These are phyloP conservation scores for Ectemnius lituratus DNA, from an alignment of 2,888 invertebrate genomes.

Conservation along the genomic window DNA sequence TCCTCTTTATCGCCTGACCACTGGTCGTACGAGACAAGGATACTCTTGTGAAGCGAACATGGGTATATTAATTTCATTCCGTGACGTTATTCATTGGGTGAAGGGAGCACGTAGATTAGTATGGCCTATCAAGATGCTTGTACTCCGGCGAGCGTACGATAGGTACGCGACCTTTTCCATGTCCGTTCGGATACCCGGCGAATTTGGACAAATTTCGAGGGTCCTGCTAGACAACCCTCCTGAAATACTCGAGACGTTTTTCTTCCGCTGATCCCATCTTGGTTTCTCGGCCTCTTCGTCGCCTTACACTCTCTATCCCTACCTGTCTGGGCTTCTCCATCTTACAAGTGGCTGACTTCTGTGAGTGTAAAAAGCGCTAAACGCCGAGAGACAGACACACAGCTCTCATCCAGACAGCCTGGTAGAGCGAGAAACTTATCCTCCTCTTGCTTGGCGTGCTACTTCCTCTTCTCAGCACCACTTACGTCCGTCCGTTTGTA, in stretches of 20 bases:
- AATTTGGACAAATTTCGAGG: constrained; percentile 8
- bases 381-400: constrained; percentile 44
- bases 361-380: constrained; percentile 47
- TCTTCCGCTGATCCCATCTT: not conserved
- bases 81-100: too few relatives aligned
- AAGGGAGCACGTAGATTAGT: too few relatives aligned
- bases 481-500: constrained; percentile 17
- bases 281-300: too few relatives aligned
- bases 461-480: not conserved
- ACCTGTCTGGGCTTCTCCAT: constrained; percentile 17
- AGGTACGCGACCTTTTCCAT: not conserved
- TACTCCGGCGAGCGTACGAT: not conserved
- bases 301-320: not conserved
- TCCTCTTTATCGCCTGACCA: too few relatives aligned
- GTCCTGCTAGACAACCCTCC: not conserved
- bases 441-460: constrained; percentile 32
- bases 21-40: too few relatives aligned
- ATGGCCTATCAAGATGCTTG: not conserved
- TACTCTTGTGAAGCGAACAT: too few relatives aligned
- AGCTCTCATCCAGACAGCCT: constrained; percentile 27
- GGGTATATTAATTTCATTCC: too few relatives aligned
- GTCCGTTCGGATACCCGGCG: not conserved
- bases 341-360: constrained; percentile 44
- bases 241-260: constrained; percentile 7
- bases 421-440: constrained; percentile 21